Conservation (phyloP, 2,113 vertebrate genomes). For the Amblyopsis rosae region DNA sequence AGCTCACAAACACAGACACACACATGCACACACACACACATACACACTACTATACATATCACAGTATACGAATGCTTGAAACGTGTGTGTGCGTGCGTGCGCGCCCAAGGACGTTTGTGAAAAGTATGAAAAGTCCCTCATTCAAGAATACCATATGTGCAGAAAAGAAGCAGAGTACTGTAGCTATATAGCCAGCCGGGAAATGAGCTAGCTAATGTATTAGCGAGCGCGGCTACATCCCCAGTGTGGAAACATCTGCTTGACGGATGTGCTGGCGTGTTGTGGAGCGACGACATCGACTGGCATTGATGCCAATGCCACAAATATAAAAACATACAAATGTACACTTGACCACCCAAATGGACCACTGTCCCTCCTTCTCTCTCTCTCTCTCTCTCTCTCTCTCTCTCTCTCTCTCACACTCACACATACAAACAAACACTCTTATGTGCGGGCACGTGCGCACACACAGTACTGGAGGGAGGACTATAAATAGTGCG, state of each 20-base stretch:
- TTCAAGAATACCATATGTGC: too few relatives aligned
- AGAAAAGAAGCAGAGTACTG: neutral
- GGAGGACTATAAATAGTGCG: constrained; percentile 74
- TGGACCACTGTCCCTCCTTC: neutral
- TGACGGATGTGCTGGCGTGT: neutral
- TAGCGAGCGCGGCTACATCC: neutral
- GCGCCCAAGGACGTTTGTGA: too few relatives aligned
- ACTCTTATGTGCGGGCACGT: neutral
- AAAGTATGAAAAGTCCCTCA: too few relatives aligned
- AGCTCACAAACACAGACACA: neutral
- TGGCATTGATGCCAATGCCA: neutral
- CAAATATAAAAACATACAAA: neutral
- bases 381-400: too few relatives aligned
- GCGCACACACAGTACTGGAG: constrained; percentile 55
- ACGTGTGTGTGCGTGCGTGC: neutral
- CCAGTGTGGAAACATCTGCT: neutral
- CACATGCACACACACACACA: neutral
- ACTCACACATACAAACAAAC: constrained; percentile 12
- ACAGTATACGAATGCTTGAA: neutral
- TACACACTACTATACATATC: neutral
- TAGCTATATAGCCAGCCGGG: neutral
- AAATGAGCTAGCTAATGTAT: neutral
- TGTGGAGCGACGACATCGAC: neutral
- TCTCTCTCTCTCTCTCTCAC: neutral
- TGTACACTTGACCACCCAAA: neutral